phyloP scores from a whole-genome alignment of 2,888 invertebrate species.

The Myathropa florea region DNA sequence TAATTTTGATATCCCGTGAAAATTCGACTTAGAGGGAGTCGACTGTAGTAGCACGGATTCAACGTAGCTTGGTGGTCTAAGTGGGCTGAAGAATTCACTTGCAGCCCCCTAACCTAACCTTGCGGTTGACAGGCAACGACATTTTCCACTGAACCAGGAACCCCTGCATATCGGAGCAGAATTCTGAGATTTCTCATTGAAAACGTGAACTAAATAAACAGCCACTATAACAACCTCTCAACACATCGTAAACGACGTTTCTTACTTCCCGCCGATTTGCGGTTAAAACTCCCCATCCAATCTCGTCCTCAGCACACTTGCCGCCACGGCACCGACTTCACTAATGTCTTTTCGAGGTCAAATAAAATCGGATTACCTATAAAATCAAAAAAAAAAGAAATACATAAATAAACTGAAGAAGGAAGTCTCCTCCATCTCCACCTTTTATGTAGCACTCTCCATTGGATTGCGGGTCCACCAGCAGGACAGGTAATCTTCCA shows the following conservation, averaged over 20 bases:
- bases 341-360: background rate
- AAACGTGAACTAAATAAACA: background rate
- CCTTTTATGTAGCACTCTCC: constrained; percentile 51
- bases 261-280: background rate
- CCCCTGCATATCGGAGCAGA: too few species aligned
- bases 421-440: constrained; percentile 29
- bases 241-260: background rate
- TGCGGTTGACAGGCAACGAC: too few species aligned
- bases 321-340: background rate
- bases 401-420: too few species aligned
- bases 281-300: background rate
- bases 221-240: background rate
- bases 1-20: too few species aligned
- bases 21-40: too few species aligned
- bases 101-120: too few species aligned
- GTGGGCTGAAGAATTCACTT: too few species aligned
- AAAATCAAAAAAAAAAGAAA: constrained; percentile 17
- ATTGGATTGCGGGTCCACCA: constrained; percentile 30
- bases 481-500: constrained; percentile 29
- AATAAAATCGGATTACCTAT: constrained; percentile 39
- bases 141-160: too few species aligned
- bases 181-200: too few species aligned
- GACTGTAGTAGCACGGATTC: too few species aligned
- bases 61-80: too few species aligned
- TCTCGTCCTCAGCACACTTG: background rate